Conservation (phyloP, 2,797 vertebrate species). For the Valencia hispanica region DNA sequence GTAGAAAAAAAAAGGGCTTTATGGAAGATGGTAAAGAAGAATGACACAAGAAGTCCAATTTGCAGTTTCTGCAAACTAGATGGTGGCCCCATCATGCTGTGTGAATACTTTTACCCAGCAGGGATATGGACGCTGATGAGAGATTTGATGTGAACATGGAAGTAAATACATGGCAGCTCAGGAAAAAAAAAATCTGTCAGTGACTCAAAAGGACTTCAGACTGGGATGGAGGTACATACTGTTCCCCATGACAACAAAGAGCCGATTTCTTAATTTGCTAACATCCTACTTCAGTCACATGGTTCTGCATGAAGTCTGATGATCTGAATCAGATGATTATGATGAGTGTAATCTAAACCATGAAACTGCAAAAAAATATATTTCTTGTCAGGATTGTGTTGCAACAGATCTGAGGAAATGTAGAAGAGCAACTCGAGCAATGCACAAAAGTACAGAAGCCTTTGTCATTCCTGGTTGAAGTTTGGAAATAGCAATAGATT, state of each 20-base stretch:
- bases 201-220: background rate
- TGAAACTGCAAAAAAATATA: background rate
- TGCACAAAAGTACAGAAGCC: background rate
- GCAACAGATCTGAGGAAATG: background rate
- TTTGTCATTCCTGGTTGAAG: background rate
- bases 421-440: background rate
- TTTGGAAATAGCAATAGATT: background rate
- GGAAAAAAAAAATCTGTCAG: background rate
- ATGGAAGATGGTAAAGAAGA: too few relatives aligned
- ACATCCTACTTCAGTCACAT: background rate
- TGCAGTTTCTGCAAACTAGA: background rate
- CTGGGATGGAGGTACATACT: background rate
- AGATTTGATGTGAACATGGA: background rate
- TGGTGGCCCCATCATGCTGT: background rate
- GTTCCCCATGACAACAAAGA: background rate
- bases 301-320: background rate
- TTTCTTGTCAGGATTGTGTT: background rate
- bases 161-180: background rate
- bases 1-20: too few relatives aligned
- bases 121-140: background rate
- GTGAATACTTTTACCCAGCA: background rate
- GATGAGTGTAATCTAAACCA: background rate
- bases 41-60: background rate
- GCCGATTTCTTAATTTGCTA: background rate
- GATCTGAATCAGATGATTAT: background rate